phyloP scores from a whole-genome alignment of 2,113 vertebrate genomes.

The Callipepla squamata region DNA sequence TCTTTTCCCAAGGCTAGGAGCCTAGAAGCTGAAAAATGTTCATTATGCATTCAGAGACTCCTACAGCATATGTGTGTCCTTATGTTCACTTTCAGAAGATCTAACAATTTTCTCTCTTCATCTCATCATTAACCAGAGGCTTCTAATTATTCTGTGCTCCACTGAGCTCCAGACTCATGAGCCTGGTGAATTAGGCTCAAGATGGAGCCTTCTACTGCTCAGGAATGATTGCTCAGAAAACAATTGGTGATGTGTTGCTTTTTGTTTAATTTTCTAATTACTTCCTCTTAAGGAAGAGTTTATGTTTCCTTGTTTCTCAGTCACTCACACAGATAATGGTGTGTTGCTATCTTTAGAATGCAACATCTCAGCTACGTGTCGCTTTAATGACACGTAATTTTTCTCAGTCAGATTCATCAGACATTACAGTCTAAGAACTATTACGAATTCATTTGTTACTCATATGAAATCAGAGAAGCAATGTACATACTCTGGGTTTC shows the following conservation, averaged over 20 bases:
- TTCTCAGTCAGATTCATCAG: not conserved
- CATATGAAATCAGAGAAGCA: not conserved
- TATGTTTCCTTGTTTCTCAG: not conserved
- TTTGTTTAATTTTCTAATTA: not conserved
- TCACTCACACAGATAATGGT: not conserved
- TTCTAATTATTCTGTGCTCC: not conserved
- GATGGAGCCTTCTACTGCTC: not conserved
- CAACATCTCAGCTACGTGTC: not conserved
- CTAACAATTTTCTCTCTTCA: not conserved
- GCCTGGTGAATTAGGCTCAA: not conserved
- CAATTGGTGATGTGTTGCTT: not conserved
- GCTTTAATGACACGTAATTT: constrained; percentile 21
- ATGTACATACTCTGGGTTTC: not conserved
- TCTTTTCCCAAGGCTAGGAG: not conserved
- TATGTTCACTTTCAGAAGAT: not conserved
- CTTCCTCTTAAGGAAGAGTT: not conserved
- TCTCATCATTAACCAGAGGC: not conserved
- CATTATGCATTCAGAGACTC: not conserved
- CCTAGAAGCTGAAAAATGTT: not conserved
- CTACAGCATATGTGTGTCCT: not conserved
- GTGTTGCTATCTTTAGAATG: constrained; percentile 26
- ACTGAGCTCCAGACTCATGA: not conserved
- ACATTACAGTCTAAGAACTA: not conserved
- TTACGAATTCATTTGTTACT: not conserved
- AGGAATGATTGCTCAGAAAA: not conserved